Conservation (phyloP, 2,797 vertebrate species). For the Thamnophis elegans region DNA sequence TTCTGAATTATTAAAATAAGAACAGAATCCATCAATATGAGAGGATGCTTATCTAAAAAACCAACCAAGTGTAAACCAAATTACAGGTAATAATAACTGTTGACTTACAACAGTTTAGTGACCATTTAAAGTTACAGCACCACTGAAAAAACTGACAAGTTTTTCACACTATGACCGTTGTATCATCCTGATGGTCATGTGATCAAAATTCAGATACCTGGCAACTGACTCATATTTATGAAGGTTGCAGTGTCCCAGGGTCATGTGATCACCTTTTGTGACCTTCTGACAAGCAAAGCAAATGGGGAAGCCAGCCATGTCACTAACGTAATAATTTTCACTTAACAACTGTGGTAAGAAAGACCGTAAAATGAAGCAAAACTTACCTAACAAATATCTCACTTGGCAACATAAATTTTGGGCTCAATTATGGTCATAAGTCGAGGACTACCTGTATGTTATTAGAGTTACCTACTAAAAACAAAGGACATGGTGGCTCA, state of each 20-base stretch:
- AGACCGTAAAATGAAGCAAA: neutral
- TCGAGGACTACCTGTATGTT: neutral
- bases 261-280: neutral
- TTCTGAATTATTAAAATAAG: slow-evolving; percentile 13
- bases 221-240: neutral
- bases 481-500: neutral
- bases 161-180: neutral
- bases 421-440: neutral
- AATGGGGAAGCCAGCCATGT: neutral
- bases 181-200: neutral
- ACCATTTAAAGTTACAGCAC: neutral
- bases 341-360: neutral
- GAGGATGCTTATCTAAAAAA: neutral
- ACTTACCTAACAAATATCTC: neutral
- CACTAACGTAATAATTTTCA: neutral
- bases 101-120: neutral
- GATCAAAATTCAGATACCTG: neutral
- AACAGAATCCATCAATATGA: slow-evolving; percentile 34
- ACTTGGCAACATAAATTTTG: neutral
- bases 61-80: neutral
- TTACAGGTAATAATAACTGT: neutral
- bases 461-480: slow-evolving; percentile 52
- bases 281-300: neutral
- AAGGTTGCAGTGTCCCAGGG: neutral
- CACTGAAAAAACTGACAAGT: neutral